Conservation (phyloP, 2,113 vertebrate species). For the Balaeniceps rex region DNA sequence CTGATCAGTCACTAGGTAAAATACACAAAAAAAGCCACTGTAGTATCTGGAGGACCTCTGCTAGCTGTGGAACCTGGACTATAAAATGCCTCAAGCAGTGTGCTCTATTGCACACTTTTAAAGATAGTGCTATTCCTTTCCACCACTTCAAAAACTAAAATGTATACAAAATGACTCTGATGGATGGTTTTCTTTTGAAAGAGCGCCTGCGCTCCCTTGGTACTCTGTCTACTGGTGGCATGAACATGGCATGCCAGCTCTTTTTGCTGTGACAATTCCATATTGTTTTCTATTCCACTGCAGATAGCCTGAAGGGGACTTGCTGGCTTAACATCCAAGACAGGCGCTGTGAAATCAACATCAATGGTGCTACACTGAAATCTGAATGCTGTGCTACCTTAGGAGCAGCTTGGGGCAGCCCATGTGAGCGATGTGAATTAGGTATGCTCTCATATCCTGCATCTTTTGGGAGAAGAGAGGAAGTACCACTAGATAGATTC, state of each 20-base stretch:
- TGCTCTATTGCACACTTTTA: not conserved
- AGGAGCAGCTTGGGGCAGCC: constrained; percentile 81
- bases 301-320: constrained; percentile 80
- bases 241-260: not conserved
- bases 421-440: constrained; percentile 76
- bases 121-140: not conserved
- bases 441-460: constrained; percentile 48
- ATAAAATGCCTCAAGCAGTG: not conserved
- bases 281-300: not conserved
- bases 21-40: not conserved
- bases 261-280: not conserved
- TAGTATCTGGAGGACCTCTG: not conserved
- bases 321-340: constrained; percentile 79
- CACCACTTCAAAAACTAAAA: not conserved
- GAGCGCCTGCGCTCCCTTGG: not conserved
- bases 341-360: constrained; percentile 78
- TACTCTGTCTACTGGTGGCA: not conserved
- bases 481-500: not conserved
- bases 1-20: not conserved
- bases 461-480: not conserved
- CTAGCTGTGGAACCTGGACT: not conserved
- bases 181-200: not conserved
- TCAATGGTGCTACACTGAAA: constrained; percentile 79
- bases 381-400: constrained; percentile 81
- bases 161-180: not conserved